phyloP scores from a whole-genome alignment of 2,888 invertebrate genomes.

The Cataglyphis albicans region DNA sequence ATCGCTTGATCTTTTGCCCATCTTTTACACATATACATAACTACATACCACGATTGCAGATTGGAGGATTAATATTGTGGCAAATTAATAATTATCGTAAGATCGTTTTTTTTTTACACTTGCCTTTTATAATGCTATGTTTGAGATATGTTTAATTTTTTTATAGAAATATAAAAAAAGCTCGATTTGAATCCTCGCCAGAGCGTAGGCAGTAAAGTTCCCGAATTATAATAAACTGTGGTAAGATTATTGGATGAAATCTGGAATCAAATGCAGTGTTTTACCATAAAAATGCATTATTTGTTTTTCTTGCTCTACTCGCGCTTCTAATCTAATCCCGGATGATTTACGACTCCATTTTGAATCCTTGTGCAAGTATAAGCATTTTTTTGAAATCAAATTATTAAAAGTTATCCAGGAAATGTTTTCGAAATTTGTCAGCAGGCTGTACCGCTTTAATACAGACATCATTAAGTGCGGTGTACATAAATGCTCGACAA shows the following conservation, averaged over 20 bases:
- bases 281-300: background rate
- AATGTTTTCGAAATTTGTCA: conserved; percentile 69
- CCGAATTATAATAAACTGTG: background rate
- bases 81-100: no score
- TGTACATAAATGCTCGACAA: conserved; percentile 77
- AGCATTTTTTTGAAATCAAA: background rate
- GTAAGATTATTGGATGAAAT: background rate
- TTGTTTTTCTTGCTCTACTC: background rate
- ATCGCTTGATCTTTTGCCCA: background rate
- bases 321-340: background rate
- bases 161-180: background rate
- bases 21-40: background rate
- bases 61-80: no score
- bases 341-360: conserved; percentile 38
- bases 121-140: background rate
- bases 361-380: conserved; percentile 26
- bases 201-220: background rate
- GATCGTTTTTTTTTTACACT: background rate
- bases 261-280: background rate
- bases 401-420: background rate
- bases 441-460: conserved; percentile 58
- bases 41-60: background rate
- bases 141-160: background rate
- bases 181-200: background rate
- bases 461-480: conserved; percentile 57